These are phyloP conservation scores for Eremobia ochroleuca DNA, from an alignment of 2,888 invertebrate species.

Conservation along the genomic window DNA sequence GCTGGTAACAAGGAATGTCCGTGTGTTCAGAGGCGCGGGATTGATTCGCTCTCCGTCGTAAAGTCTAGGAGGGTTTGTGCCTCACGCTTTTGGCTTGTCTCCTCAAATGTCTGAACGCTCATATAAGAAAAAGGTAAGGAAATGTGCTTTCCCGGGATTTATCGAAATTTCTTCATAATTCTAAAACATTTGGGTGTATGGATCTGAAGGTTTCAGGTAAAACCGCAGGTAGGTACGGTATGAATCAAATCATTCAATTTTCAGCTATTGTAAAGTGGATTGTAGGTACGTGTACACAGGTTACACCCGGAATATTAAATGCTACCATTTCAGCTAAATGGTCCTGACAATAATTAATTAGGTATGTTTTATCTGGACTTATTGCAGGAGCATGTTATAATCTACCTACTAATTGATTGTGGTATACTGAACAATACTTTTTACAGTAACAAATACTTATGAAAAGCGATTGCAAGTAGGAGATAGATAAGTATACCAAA, in stretches of 20 bases:
- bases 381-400: neutral
- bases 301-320: neutral
- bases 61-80: conserved; percentile 30
- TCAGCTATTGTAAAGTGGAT: neutral
- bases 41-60: conserved; percentile 54
- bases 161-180: conserved; percentile 25
- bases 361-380: neutral
- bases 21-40: conserved; percentile 27
- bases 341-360: neutral
- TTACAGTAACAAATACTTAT: neutral
- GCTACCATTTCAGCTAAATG: neutral
- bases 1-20: conserved; percentile 40
- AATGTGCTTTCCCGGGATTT: conserved; percentile 14
- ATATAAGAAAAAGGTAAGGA: conserved; percentile 29
- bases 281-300: neutral
- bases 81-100: conserved; percentile 36
- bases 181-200: neutral
- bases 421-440: neutral
- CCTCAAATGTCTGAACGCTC: conserved; percentile 17
- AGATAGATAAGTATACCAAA: neutral
- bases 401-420: too few species aligned
- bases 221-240: neutral
- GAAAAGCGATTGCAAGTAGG: neutral
- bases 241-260: neutral
- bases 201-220: neutral